A percentile compares a stretch with the other conserved stretches of the same genome.
These are phyloP conservation scores for Caenorhabditis japonica DNA, from an alignment of 2,888 invertebrate species.

Conservation along the genomic window DNA sequence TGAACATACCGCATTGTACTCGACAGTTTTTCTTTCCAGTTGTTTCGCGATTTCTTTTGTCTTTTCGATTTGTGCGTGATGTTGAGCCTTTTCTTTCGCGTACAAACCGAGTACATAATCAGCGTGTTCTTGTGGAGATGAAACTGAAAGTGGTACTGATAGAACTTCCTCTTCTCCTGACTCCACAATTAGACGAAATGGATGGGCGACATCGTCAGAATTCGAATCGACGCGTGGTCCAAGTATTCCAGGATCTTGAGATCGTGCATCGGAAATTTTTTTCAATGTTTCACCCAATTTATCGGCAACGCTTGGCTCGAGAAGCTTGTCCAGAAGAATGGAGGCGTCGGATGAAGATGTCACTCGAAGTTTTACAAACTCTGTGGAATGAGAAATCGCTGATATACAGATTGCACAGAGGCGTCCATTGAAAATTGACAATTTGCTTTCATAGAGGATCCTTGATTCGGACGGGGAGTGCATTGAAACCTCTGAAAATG, in stretches of 20 bases:
- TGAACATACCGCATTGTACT: slow-evolving; percentile 27
- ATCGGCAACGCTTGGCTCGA: not conserved
- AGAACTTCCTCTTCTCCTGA: not conserved
- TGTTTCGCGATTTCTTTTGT: slow-evolving; percentile 21
- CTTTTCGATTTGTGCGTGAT: slow-evolving; percentile 7
- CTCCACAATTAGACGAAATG: slow-evolving; percentile 30
- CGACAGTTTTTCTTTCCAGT: slow-evolving; percentile 7
- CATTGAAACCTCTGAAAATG: not conserved
- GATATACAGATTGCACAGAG: slow-evolving; percentile 26
- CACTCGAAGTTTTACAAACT: slow-evolving; percentile 9
- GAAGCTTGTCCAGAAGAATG: slow-evolving; percentile 18
- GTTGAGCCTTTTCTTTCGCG: slow-evolving; percentile 21
- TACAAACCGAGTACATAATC: slow-evolving; percentile 28
- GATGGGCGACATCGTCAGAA: slow-evolving; percentile 5
- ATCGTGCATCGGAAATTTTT: slow-evolving; percentile 1
- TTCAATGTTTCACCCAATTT: slow-evolving; percentile 4
- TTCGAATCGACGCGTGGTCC: slow-evolving; percentile 19
- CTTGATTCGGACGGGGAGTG: slow-evolving; percentile 13
- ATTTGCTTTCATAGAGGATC: slow-evolving; percentile 36
- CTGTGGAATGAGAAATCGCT: not conserved
- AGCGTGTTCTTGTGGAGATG: slow-evolving; percentile 10
- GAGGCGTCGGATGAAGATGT: slow-evolving; percentile 31
- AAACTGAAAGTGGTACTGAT: slow-evolving; percentile 6
- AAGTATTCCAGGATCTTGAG: slow-evolving; percentile 25
- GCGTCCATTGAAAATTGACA: slow-evolving; percentile 31